Base-by-base conservation (phyloP, 2,888 invertebrate species). In the Dolichopus griseipennis region DNA sequence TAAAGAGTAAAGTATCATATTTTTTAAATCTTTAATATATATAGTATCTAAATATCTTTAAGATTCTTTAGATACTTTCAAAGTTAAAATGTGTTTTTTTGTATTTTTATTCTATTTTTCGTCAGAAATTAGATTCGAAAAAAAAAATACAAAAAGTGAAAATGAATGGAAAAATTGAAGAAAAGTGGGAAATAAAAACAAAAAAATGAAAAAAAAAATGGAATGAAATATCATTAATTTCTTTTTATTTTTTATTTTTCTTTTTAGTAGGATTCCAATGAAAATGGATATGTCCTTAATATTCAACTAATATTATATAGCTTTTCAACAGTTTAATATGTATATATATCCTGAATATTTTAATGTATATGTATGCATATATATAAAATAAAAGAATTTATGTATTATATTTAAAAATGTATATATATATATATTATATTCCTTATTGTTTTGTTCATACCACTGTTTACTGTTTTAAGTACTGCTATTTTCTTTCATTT, bases 221-320 rank as follows among this genome's bases (percentile, higher is more conserved):
- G 6, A 52, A 52, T 37, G 8, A 52, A 52, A 52, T 52, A 52
- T 52, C n/a, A 52, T 5, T 3, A 18, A 52, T 12, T 52, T 15
- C 52, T 37, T 52, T 15, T 52, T 52, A 2, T 52, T 7, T 18
- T 52, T n/a, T 15, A 2, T 1, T 52, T 18, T 52, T 52, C 18
- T 27, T 2, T 27, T 27, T 27, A 27, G 27, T 27, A 27, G n/a
- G n/a, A 27, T 27, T 52, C 52, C 52, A n/a, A 18, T 52, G 41
- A 52, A 52, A 52, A 52, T 52, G 15, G 52, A 52, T 52, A 52
- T 52, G 52, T 52, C 52, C 52, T 52, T 52, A 52, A 52, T 52
- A 52, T 52, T 52, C 52, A 27, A 27, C 27, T 52, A 52, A 52
- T 52, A 52, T 52, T 15, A 52, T n/a, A 52, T 52, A 52, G 52